These are phyloP conservation scores for Pitta sordida DNA, from an alignment of 2,113 vertebrate genomes.

Conservation along the genomic window DNA sequence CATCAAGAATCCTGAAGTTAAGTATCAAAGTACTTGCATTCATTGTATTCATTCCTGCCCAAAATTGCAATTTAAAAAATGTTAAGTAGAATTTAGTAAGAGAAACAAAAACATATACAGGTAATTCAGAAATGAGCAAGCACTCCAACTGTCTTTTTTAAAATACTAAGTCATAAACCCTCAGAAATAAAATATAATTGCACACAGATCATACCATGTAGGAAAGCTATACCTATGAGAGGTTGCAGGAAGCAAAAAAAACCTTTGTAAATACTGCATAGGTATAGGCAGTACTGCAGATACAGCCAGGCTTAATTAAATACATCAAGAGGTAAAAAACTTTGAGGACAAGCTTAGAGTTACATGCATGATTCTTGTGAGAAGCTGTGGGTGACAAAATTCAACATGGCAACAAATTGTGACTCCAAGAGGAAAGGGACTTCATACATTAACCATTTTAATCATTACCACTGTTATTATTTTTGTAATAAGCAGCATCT, in stretches of 20 bases:
- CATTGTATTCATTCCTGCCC: too few species aligned
- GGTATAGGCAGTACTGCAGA: background rate
- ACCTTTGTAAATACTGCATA: background rate
- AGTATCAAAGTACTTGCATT: background rate
- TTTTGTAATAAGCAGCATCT: background rate
- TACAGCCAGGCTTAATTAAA: background rate
- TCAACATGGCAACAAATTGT: background rate
- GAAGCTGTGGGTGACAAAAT: background rate
- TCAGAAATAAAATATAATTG: constrained; percentile 24
- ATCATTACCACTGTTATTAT: background rate
- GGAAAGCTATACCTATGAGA: background rate
- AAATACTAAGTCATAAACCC: background rate
- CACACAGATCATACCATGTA: background rate
- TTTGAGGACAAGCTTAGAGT: background rate
- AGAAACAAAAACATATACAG: background rate
- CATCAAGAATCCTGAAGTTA: background rate
- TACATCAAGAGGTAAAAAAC: background rate
- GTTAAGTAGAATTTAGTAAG: background rate
- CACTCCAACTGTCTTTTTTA: background rate
- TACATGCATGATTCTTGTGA: background rate
- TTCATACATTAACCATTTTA: background rate
- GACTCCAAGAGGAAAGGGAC: background rate
- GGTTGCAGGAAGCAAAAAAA: background rate
- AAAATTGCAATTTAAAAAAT: background rate
- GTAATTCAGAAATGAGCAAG: background rate